Evolutionary conservation across 2,888 invertebrate genomes (phyloP).

Genomic region (Anthrax anthrax): DNA sequence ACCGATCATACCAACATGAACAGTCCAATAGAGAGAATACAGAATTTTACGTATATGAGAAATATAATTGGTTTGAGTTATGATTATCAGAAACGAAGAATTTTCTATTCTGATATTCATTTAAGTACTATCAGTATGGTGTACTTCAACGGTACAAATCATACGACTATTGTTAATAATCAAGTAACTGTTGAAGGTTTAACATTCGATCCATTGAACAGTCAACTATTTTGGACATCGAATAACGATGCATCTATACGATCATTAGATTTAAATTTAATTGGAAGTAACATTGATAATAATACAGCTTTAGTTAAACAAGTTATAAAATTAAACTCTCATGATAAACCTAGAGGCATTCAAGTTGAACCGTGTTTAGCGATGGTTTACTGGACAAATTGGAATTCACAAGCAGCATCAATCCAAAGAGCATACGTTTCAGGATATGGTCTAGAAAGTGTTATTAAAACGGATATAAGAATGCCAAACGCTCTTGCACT

Average conservation of each 20-base stretch:
- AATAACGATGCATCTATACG: conserved; percentile 60
- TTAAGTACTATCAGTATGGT: conserved; percentile 70
- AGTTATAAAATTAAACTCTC: conserved; percentile 47
- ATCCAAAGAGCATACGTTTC: conserved; percentile 62
- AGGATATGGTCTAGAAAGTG: conserved; percentile 51
- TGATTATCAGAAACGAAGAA: conserved; percentile 50
- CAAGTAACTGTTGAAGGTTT: conserved; percentile 81
- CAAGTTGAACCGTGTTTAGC: conserved; percentile 68
- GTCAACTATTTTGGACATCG: conserved; percentile 74
- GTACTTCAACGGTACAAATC: conserved; percentile 62
- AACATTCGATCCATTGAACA: conserved; percentile 54
- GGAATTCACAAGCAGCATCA: conserved; percentile 66
- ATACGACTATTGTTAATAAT: conserved; percentile 52
- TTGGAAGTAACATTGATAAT: conserved; percentile 18
- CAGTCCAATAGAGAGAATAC: conserved; percentile 60
- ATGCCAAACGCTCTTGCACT: conserved; percentile 77
- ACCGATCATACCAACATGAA: conserved; percentile 57
- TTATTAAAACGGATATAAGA: conserved; percentile 62
- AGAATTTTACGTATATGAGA: conserved; percentile 55
- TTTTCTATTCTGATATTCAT: conserved; percentile 84
- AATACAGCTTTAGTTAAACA: conserved; percentile 38
- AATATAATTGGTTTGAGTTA: conserved; percentile 78
- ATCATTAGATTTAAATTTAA: conserved; percentile 21
- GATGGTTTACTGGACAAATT: conserved; percentile 73
- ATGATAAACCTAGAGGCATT: conserved; percentile 73